Evolutionary conservation across 2,113 vertebrate genomes (phyloP), one percentile per base, ranked within the genome.

Genomic region (Ascaphus truei): DNA sequence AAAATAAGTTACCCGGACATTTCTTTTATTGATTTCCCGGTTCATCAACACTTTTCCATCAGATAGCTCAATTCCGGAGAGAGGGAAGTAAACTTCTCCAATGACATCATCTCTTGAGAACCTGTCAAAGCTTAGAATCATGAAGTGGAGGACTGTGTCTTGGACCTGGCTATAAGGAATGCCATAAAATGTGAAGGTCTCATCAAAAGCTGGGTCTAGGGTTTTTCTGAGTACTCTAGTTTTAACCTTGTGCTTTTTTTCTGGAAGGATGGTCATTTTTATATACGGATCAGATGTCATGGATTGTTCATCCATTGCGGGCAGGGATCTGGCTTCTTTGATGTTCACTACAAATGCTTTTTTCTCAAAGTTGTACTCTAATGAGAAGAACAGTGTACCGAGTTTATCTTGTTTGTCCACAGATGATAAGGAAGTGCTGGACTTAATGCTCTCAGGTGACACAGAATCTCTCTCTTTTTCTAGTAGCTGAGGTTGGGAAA

Each of bases 201-300:
- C 97, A n/a, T 99, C 94, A 0, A 99, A 99, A 74, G 91, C 92
- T 0, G 97, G 97, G 73, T 98, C 95, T 73, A 99, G 90, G 33
- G 96, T 99, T 85, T 98, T 98, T 67, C 97, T 89, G 67, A 99
- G 83, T 51, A 99, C 97, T 73, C 96, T 90, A 56, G 97, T 99
- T 89, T 99, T 99, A 80, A 99, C 97, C 31, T 95, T 92, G 75
- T 98, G 95, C 76, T 99, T 99, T 79, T 98, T 99, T 84, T 99
- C 97, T 0, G 96, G 97, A 11, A 99, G 84, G 72, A 99, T 90
- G 37, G 95, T 98, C 89, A 99, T 90, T 86, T 99, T 99, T 83
- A 99, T 96, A 80, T 98, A 99, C 0, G 97, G 97, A 84, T 99
- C 97, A 64, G 97, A 98, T 73, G 95, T 99, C 91, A 98, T 88